Evolutionary conservation across 2,888 invertebrate species (phyloP).

Genomic region (Leucania comma): DNA sequence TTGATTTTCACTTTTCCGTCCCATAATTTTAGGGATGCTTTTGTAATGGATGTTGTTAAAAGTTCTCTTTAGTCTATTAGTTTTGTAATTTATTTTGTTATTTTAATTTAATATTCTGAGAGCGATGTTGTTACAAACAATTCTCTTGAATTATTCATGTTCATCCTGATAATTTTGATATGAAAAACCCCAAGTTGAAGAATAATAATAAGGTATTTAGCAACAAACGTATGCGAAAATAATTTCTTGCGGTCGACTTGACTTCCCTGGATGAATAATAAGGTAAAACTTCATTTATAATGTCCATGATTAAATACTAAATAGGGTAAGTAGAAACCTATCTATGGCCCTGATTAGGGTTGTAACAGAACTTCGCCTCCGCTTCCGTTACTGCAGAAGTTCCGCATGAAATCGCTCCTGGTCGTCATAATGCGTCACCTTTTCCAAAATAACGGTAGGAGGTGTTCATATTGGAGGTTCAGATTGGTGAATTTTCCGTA

Average conservation of each 20-base stretch:
- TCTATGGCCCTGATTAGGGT: too few relatives aligned
- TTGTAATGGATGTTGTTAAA: slow-evolving; percentile 43
- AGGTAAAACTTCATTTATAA: not conserved
- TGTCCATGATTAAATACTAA: too few relatives aligned
- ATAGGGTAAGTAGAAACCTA: too few relatives aligned
- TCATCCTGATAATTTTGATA: slow-evolving; percentile 14
- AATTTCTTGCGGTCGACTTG: not conserved
- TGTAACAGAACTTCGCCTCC: too few relatives aligned
- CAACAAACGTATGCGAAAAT: slow-evolving; percentile 7
- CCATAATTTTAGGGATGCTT: slow-evolving; percentile 42
- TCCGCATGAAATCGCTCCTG: too few relatives aligned
- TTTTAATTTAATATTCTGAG: slow-evolving; percentile 32
- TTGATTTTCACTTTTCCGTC: slow-evolving; percentile 39
- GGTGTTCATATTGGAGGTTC: too few relatives aligned
- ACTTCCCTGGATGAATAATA: slow-evolving; percentile 3
- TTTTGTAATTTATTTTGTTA: slow-evolving; percentile 45
- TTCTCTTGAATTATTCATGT: slow-evolving; percentile 35
- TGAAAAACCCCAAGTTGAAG: not conserved
- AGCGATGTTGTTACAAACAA: slow-evolving; percentile 27
- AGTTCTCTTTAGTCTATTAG: slow-evolving; percentile 35
- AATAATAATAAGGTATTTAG: slow-evolving; percentile 5
- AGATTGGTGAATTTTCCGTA: too few relatives aligned
- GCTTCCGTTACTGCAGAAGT: too few relatives aligned
- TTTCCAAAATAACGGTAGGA: too few relatives aligned
- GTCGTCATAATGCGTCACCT: too few relatives aligned